Conservation (phyloP, 2,113 vertebrate species). For the Mesitornis unicolor region DNA sequence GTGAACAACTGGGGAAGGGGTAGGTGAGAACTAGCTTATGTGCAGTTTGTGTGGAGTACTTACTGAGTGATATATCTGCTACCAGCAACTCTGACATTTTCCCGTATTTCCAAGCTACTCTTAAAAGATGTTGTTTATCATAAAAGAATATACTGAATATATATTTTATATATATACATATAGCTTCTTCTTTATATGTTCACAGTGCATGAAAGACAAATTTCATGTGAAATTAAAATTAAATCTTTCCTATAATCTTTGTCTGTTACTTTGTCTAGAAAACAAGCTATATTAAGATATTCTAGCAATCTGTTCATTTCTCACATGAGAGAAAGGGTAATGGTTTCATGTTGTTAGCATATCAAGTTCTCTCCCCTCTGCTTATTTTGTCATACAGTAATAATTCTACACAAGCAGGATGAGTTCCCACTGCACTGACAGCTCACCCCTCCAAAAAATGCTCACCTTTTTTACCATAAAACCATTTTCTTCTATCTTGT, state of each 20-base stretch:
- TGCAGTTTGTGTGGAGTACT: neutral
- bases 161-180: too few relatives aligned
- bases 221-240: neutral
- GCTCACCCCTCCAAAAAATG: too few relatives aligned
- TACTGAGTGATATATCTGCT: neutral
- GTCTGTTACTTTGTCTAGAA: neutral
- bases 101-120: neutral
- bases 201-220: neutral
- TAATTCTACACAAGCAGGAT: neutral
- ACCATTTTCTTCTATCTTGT: accelerated
- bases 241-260: neutral
- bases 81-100: neutral
- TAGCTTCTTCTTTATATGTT: neutral
- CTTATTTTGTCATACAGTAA: neutral
- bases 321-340: neutral
- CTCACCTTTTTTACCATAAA: neutral
- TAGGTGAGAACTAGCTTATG: neutral
- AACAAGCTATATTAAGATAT: neutral
- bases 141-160: neutral
- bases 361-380: neutral
- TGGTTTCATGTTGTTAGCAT: neutral
- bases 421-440: neutral
- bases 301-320: neutral
- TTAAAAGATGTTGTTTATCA: neutral
- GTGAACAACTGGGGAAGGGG: neutral